Percentiles rank a stretch among this genome's conserved stretches.
Evolutionary conservation across 2,888 invertebrate species (phyloP).

Genomic region (Drosophila antonietae): DNA sequence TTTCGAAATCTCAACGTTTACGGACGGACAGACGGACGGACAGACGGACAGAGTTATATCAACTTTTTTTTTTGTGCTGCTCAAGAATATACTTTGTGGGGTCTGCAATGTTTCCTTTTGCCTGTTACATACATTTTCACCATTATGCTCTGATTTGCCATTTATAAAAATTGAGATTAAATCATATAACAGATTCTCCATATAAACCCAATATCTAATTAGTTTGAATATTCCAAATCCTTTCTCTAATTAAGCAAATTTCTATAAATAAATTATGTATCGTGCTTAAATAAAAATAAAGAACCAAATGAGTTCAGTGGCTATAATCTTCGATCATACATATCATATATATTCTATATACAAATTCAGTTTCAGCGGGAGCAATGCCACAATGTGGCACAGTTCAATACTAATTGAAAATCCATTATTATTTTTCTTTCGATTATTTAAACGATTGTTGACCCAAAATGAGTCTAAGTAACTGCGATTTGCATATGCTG

Average conservation of each 20-base stretch:
- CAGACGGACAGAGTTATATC: no score
- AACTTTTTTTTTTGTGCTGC: no score
- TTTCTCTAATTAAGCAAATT: background rate
- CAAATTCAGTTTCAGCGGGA: background rate
- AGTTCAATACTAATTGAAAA: no score
- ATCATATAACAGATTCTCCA: background rate
- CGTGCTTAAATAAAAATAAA: no score
- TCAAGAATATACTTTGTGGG: no score
- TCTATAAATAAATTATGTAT: background rate
- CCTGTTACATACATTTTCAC: no score
- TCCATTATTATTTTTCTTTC: background rate
- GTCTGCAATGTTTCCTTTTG: no score
- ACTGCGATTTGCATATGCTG: background rate
- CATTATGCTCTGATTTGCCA: no score
- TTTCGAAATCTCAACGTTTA: no score
- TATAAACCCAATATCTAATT: background rate
- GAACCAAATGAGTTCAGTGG: background rate
- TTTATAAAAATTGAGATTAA: no score
- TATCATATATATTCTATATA: background rate
- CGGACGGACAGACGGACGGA: no score
- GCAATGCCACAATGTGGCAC: background rate
- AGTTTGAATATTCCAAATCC: background rate
- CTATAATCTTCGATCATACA: constrained; percentile 81
- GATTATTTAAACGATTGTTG: background rate
- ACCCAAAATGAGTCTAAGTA: background rate